Base-by-base conservation (phyloP, 2,113 vertebrate species). In the Phainopepla nitens region DNA sequence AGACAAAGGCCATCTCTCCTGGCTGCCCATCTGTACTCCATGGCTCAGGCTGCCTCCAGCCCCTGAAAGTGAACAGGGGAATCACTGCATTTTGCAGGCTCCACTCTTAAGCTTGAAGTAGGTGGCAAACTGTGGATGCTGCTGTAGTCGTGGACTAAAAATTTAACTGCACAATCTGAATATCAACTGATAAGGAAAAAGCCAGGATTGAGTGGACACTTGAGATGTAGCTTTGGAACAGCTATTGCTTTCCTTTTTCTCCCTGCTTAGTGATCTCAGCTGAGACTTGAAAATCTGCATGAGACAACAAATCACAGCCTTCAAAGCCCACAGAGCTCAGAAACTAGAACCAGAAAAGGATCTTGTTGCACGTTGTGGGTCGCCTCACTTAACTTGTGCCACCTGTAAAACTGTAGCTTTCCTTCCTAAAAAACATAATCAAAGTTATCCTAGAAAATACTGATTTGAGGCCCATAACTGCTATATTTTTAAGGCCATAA, bases 131-230 rank as follows among this genome's bases (percentile, higher is more conserved):
- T 41, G 8, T 10, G 44, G 25, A 18, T 83, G 10, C 47, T 65
- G 4, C 16, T 57, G 16, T 31, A 62, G 15, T 19, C 2, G 2
- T 57, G 54, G 33, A 56, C n/a, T 56, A 18, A 83, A 89, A 77
- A 8, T 13, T 14, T 28, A 57, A 33, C 13, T 39, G 15, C 25
- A 50, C 3, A 50, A 12, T 70, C 45, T 81, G 11, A 69, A 22
- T 51, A 51, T n/a, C 64, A 91, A 2, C 23, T 13, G 20, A 15
- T 11, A 24, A 44, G 11, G 61, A 77, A 53, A 90, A 80, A 60
- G 1, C 3, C 8, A 5, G 3, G 14, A 9, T 5, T 66, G 28
- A 47, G 49, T 2, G 6, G 19, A 16, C 15, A 13, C 6, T 15
- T 35, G n/a, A 56, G 39, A 36, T 4, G 2, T 33, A 51, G 7